Evolutionary conservation across 2,797 vertebrate species (phyloP), one percentile per base, ranked within the genome.

Genomic region (Heliangelus exortis): DNA sequence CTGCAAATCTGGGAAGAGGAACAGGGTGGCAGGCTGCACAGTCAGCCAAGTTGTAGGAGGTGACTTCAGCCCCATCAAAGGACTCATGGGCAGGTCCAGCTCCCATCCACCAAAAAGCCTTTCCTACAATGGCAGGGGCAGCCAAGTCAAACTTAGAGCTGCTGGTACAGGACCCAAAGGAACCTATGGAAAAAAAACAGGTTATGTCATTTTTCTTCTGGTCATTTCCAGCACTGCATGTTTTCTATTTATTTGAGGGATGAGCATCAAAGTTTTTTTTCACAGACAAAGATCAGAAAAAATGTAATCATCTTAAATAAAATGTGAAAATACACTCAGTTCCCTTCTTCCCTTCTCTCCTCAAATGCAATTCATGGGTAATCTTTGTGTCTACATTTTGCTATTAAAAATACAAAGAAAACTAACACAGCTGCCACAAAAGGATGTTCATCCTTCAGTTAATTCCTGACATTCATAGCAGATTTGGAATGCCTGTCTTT

Each of bases 391-490:
- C 69, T 92, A 43, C 41, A 16, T 87, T 90, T 91, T 84, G 9
- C 80, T 79, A 1, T 92, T 94, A 81, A 87, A 93, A 74, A 87
- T 43, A 68, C 43, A 48, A 92, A 87, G 67, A 77, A 72, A 71
- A 61, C 7, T 67, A 84, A 28, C 43, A 90, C 54, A 51, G 39
- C 84, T 92, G 25, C 78, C 89, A 59, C 86, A 94, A 90, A 82
- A 87, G 67, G 83, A 77, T 90, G 87, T 80, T 92, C 83, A 89
- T 92, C 86, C 86, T 93, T 87, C 58, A 29, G 85, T 90, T 87
- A 90, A 90, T 94, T 94, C 83, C 78, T 92, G 86, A 54, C 85
- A 79, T 91, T 96, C 57, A 3, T 5, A 45, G 67, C 2, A 0
- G 57, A 45, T 93, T 71, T 93, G 81, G 67, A 87, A 91, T 90